Base-by-base conservation (phyloP, 2,113 vertebrate species). In the Tenebrosternarchus preto region DNA sequence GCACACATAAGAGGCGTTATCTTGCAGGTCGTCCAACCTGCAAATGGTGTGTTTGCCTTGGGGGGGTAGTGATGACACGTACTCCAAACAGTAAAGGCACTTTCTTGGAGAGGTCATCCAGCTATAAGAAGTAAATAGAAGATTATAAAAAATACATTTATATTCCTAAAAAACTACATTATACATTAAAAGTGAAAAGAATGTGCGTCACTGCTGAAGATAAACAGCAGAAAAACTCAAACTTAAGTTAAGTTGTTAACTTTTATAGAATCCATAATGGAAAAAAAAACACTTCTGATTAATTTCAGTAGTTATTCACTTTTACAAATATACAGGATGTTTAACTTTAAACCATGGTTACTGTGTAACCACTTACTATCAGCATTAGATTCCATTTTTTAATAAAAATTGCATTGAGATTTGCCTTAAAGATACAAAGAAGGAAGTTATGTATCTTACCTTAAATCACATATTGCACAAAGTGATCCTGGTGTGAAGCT, bases 71-170 rank as follows among this genome's bases (percentile, higher is more conserved):
- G 82, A 99, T 97, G 86, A 94, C 98, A 77, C 98, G 91, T 56
- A 99, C 97, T n/a, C 98, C 97, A 60, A 99, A 99, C 6, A 97
- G 94, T 67, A 99, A 88, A 0, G 98, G 96, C 69, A 99, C 96
- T 87, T 96, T 94, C 78, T 93, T 93, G 69, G 97, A 98, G 80
- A 99, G 91, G 80, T 90, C 92, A 27, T 99, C 97, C 80, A 99
- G 59, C 92, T 92, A 73, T 64, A 25, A 50, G 19, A 17, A 60
- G 24, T 19, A 39, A 36, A 7, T 0, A 20, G 56, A 2, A 55
- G 12, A 77, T n/a, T 11, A n/a, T 57, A 56, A 6, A 29, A 46
- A 3, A 1, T 17, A 36, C 5, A 46, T n/a, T 53, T 53, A 19
- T 33, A 19, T 59, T 59, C 11, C 20, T 19, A 22, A 33, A 1